Percentiles rank a stretch among this genome's conserved stretches.
Evolutionary conservation across 2,797 vertebrate species (phyloP).

Genomic region (Pipistrellus nathusii): DNA sequence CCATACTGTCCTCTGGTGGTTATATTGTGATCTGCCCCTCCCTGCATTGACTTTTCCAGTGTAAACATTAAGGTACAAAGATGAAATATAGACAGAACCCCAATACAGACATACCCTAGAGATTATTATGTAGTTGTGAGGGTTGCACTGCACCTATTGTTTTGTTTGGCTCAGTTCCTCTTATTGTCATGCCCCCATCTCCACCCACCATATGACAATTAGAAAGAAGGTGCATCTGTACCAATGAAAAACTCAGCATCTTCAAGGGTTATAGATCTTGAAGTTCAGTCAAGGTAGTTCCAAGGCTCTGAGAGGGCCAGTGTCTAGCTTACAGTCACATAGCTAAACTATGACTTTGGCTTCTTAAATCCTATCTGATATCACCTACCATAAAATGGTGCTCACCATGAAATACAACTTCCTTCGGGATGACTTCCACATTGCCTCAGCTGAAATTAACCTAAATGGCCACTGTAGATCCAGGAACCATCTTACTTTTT

Average conservation of each 20-base stretch:
- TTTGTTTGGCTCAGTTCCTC: not conserved
- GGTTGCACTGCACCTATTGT: not conserved
- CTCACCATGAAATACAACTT: not conserved
- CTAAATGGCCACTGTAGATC: not conserved
- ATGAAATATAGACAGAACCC: not conserved
- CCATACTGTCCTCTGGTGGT: constrained; percentile 76
- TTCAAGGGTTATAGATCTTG: not conserved
- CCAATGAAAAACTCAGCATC: not conserved
- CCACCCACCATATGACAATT: not conserved
- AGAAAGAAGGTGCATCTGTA: not conserved
- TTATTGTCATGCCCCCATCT: not conserved
- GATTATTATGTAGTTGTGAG: not conserved
- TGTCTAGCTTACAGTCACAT: not conserved
- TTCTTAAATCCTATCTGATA: not conserved
- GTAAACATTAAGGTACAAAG: not conserved
- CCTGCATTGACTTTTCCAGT: not conserved
- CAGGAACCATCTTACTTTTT: not conserved
- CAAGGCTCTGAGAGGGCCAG: not conserved
- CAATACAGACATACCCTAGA: not conserved
- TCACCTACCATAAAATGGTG: not conserved
- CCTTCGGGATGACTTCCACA: not conserved
- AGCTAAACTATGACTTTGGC: not conserved
- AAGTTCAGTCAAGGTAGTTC: not conserved
- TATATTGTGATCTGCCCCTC: constrained; percentile 3
- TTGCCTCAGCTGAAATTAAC: not conserved